phyloP scores from a whole-genome alignment of 2,888 invertebrate genomes.

The Calameuta idolon region DNA sequence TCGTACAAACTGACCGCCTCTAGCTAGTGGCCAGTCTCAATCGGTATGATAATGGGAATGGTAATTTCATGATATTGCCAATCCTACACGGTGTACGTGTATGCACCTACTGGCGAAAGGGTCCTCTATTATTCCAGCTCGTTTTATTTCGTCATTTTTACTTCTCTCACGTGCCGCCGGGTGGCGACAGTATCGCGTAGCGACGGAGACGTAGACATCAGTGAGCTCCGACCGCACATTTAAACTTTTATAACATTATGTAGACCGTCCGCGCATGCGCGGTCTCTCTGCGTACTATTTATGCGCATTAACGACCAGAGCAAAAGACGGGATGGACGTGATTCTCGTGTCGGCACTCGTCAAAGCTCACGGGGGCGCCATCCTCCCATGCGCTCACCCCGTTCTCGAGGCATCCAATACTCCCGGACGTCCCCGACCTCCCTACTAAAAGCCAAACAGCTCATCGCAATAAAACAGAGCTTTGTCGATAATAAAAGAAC shows the following conservation, averaged over 20 bases:
- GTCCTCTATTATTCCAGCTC: neutral
- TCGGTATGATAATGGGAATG: neutral
- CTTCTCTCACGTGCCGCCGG: neutral
- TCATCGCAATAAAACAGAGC: slow-evolving; percentile 53
- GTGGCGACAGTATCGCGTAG: neutral
- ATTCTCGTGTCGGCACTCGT: slow-evolving; percentile 37
- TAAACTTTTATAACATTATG: neutral
- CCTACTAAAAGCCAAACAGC: slow-evolving; percentile 42
- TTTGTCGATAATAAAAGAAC: slow-evolving; percentile 57
- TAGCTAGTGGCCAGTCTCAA: slow-evolving; percentile 22
- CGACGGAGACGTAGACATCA: neutral
- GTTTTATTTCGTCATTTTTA: neutral
- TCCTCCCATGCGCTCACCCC: neutral
- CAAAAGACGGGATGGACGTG: neutral
- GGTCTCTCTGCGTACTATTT: slow-evolving; percentile 2
- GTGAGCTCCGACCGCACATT: neutral
- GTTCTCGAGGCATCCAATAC: neutral
- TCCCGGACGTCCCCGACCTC: slow-evolving; percentile 8
- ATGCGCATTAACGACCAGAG: slow-evolving; percentile 4
- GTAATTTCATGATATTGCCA: slow-evolving; percentile 45
- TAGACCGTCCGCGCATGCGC: neutral
- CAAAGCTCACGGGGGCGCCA: slow-evolving; percentile 34
- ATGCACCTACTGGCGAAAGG: neutral
- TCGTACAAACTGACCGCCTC: slow-evolving; percentile 35
- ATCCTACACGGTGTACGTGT: slow-evolving; percentile 19